phyloP scores from a whole-genome alignment of 2,888 invertebrate species.

The Leptopilina drosophilae region DNA sequence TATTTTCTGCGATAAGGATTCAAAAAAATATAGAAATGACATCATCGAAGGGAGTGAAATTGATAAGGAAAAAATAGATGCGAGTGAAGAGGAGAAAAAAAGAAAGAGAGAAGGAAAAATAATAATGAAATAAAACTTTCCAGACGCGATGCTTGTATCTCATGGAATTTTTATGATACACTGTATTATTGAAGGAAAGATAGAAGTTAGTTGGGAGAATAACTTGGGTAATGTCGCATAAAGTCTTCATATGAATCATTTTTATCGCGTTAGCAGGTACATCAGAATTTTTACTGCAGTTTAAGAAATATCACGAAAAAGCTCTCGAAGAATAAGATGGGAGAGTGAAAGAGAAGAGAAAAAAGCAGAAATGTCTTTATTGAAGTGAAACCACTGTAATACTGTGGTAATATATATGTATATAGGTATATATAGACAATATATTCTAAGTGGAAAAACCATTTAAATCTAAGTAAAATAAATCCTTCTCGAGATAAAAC shows the following conservation, averaged over 20 bases:
- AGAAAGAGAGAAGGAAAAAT: background rate
- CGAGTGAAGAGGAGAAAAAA: background rate
- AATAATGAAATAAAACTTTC: constrained; percentile 34
- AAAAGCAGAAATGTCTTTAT: constrained; percentile 5
- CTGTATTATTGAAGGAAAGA: constrained; percentile 38
- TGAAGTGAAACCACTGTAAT: background rate
- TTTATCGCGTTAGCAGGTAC: constrained; percentile 39
- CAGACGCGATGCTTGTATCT: constrained; percentile 25
- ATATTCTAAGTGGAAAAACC: too few species aligned
- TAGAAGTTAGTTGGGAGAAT: constrained; percentile 33
- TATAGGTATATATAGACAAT: too few species aligned
- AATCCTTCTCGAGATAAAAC: too few species aligned
- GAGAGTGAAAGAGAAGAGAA: background rate
- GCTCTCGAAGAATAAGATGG: background rate
- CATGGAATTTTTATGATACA: constrained; percentile 34
- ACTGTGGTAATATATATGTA: too few species aligned
- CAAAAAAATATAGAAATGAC: too few species aligned
- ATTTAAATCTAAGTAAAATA: too few species aligned
- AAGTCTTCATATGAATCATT: constrained; percentile 39
- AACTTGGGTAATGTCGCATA: constrained; percentile 32
- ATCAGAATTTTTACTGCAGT: constrained; percentile 36
- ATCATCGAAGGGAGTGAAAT: background rate
- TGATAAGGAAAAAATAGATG: background rate
- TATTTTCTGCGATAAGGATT: too few species aligned
- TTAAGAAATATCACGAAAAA: constrained; percentile 20